These are phyloP conservation scores for Coryphaenoides rupestris DNA, from an alignment of 2,113 vertebrate genomes.

Conservation along the genomic window DNA sequence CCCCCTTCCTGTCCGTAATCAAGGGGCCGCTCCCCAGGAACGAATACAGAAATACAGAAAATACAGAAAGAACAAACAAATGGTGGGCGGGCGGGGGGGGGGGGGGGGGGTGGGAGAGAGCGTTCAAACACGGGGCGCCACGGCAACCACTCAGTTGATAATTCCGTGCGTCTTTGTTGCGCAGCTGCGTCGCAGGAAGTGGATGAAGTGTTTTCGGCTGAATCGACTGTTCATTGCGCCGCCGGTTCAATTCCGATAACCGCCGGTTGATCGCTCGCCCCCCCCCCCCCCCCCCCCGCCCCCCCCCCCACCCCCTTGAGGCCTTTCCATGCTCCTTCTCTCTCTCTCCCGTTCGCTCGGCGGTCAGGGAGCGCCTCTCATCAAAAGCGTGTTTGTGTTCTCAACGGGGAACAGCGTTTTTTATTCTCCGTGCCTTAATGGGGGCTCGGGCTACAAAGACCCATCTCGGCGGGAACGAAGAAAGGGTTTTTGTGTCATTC, in stretches of 20 bases:
- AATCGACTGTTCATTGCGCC: slow-evolving; percentile 60
- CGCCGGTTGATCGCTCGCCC: slow-evolving; percentile 38
- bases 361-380: slow-evolving; percentile 59
- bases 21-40: slow-evolving; percentile 39
- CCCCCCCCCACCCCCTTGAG: slow-evolving; percentile 29
- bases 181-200: slow-evolving; percentile 61
- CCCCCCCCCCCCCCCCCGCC: too few relatives aligned
- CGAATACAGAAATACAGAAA: slow-evolving; percentile 44
- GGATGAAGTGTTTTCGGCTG: slow-evolving; percentile 51
- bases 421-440: slow-evolving; percentile 39
- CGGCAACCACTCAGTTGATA: slow-evolving; percentile 67
- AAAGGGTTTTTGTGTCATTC: slow-evolving; percentile 28
- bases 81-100: slow-evolving; percentile 41
- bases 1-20: slow-evolving; percentile 47
- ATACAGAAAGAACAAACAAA: slow-evolving; percentile 18
- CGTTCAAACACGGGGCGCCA: slow-evolving; percentile 58
- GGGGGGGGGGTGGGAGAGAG: slow-evolving; percentile 36
- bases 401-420: slow-evolving; percentile 38
- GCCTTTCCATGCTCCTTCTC: slow-evolving; percentile 29
- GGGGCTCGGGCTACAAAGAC: slow-evolving; percentile 26
- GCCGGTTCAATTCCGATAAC: slow-evolving; percentile 69
- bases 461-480: slow-evolving; percentile 25
- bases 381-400: slow-evolving; percentile 59
- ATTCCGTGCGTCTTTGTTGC: slow-evolving; percentile 68
- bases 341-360: slow-evolving; percentile 42